Conservation (phyloP, 2,797 vertebrate genomes). For the Siniperca scherzeri region DNA sequence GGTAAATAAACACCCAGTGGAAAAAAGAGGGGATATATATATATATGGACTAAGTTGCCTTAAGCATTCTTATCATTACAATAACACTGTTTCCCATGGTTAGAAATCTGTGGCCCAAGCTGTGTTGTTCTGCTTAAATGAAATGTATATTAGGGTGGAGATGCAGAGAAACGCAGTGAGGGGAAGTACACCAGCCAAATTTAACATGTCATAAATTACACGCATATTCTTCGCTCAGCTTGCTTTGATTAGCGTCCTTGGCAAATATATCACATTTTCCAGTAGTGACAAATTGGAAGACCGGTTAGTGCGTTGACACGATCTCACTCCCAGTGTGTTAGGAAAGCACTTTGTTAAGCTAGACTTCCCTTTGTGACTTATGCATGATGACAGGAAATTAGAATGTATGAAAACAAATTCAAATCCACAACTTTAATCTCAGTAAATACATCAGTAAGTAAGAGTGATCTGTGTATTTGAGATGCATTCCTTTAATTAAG, state of each 20-base stretch:
- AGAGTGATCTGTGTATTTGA: constrained; percentile 33
- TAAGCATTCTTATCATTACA: constrained; percentile 73
- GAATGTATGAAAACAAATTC: constrained; percentile 55
- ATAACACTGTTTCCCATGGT: constrained; percentile 73
- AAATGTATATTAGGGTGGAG: constrained; percentile 68
- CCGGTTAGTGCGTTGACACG: constrained; percentile 48
- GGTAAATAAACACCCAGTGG: constrained; percentile 73
- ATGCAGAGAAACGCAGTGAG: constrained; percentile 42
- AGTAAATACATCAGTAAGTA: constrained; percentile 39
- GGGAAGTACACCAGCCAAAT: constrained; percentile 56
- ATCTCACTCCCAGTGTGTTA: constrained; percentile 45
- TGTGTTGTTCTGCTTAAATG: constrained; percentile 64
- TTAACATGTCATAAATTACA: constrained; percentile 79
- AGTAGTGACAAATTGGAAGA: constrained; percentile 58
- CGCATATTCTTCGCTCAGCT: constrained; percentile 67
- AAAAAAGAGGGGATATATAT: constrained; percentile 12
- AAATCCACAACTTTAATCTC: constrained; percentile 64
- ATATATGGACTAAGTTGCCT: constrained; percentile 54
- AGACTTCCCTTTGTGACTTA: constrained; percentile 56
- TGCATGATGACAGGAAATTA: constrained; percentile 66
- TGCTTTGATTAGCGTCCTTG: constrained; percentile 75
- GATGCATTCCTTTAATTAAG: constrained; percentile 65
- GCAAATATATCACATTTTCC: constrained; percentile 65
- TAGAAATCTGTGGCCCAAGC: constrained; percentile 52
- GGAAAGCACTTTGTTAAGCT: constrained; percentile 40